Percentiles rank a stretch among this genome's conserved stretches.
Conservation (phyloP, 2,797 vertebrate genomes). For the Capromys pilorides region DNA sequence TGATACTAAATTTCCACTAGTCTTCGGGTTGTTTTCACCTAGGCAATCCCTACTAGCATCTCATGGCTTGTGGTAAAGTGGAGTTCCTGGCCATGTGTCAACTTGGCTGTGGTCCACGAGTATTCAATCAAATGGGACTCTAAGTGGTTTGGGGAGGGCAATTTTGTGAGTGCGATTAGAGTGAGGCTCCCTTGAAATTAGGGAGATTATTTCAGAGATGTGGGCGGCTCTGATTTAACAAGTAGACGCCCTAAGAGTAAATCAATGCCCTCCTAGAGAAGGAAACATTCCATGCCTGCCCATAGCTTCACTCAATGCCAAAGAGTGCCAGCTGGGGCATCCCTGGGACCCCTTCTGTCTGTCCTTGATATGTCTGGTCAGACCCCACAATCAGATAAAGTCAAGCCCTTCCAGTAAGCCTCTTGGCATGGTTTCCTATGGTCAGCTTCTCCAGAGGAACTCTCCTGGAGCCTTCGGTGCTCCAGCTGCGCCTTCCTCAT, state of each 20-base stretch:
- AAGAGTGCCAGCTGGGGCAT: not conserved
- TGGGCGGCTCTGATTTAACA: not conserved
- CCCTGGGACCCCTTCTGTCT: not conserved
- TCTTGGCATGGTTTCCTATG: not conserved
- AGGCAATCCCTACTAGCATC: not conserved
- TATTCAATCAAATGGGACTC: not conserved
- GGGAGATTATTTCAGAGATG: not conserved
- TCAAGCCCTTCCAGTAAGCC: not conserved
- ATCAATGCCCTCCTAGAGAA: not conserved
- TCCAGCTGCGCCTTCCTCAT: not conserved
- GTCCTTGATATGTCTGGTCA: not conserved
- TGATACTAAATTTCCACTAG: not conserved
- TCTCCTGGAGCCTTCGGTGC: not conserved
- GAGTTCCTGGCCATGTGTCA: not conserved
- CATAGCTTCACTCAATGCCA: not conserved
- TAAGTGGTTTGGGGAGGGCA: not conserved
- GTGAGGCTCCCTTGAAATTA: not conserved
- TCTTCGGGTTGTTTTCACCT: not conserved
- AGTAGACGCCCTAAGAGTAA: not conserved
- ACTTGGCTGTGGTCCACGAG: not conserved
- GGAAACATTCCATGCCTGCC: fast-evolving
- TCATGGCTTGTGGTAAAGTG: not conserved
- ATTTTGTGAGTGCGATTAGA: not conserved
- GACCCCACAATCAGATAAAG: not conserved
- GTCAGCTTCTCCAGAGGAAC: not conserved